These are phyloP conservation scores for Tribolium freemani DNA, from an alignment of 2,888 invertebrate species.

Conservation along the genomic window DNA sequence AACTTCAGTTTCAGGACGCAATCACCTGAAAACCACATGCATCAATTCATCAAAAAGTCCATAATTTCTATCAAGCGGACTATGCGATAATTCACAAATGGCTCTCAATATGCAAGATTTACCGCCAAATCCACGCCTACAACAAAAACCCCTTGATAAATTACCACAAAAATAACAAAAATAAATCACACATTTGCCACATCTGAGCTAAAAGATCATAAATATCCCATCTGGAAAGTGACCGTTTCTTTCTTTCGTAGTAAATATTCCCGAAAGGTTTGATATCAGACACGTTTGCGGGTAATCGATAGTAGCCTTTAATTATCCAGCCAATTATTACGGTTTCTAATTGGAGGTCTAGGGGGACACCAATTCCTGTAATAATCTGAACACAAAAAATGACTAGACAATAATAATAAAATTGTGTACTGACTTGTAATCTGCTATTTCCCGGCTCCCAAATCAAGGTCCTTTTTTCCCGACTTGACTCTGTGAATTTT, in stretches of 20 bases:
- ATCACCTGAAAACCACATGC: constrained; percentile 79
- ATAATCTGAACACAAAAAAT: constrained; percentile 71
- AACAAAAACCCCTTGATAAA: constrained; percentile 16
- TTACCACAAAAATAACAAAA: not conserved
- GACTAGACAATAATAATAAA: not conserved
- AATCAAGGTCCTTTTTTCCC: constrained; percentile 10
- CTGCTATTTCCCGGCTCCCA: constrained; percentile 5
- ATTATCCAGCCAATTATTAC: constrained; percentile 77
- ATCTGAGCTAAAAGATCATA: constrained; percentile 53
- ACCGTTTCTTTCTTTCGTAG: constrained; percentile 57
- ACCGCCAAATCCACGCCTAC: constrained; percentile 77
- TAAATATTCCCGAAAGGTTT: constrained; percentile 58
- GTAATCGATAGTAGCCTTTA: constrained; percentile 78
- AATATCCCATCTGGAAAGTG: constrained; percentile 62
- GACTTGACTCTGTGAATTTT: not conserved
- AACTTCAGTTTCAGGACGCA: constrained; percentile 46
- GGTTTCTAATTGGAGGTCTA: constrained; percentile 75
- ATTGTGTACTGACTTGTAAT: constrained; percentile 15
- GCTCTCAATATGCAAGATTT: constrained; percentile 80
- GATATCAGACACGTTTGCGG: constrained; percentile 72
- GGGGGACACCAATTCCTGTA: constrained; percentile 77
- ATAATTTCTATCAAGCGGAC: constrained; percentile 71
- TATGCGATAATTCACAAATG: constrained; percentile 79
- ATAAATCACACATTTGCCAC: constrained; percentile 27
- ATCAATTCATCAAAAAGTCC: constrained; percentile 78